A percentile compares a stretch with the other conserved stretches of the same genome.
Evolutionary conservation across 2,113 vertebrate genomes (phyloP).

Genomic region (Macrotis lagotis): DNA sequence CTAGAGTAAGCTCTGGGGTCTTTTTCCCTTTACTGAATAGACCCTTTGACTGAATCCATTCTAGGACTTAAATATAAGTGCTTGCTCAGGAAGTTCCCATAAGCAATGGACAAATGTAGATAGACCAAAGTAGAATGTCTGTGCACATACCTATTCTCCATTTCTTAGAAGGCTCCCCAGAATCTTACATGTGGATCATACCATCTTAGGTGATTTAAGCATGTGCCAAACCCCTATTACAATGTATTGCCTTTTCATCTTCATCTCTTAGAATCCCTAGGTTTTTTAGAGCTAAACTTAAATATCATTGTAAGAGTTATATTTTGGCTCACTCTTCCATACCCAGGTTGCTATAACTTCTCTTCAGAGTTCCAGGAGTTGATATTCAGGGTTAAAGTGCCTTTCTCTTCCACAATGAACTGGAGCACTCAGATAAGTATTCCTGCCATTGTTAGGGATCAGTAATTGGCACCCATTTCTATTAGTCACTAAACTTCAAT

Average conservation of each 20-base stretch:
- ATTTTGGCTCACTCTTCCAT: neutral
- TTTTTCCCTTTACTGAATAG: too few species aligned
- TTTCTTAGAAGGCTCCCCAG: neutral
- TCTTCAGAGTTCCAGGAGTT: neutral
- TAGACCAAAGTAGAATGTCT: neutral
- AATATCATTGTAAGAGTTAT: neutral
- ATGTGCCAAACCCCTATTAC: neutral
- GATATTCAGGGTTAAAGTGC: neutral
- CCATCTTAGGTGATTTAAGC: neutral
- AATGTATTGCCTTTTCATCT: neutral
- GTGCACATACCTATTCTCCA: neutral
- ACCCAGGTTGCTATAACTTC: neutral
- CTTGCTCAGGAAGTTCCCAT: neutral
- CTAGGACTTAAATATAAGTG: too few species aligned
- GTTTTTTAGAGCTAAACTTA: neutral
- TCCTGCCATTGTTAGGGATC: neutral
- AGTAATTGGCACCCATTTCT: neutral
- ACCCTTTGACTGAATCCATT: too few species aligned
- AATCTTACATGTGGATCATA: neutral
- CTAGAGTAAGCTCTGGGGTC: too few species aligned
- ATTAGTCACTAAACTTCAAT: neutral
- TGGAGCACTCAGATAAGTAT: neutral
- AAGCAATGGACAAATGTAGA: neutral
- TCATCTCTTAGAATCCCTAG: neutral
- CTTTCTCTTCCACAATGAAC: neutral